A percentile compares a stretch with the other conserved stretches of the same genome.
These are phyloP conservation scores for Morinoia aosen DNA, from an alignment of 2,888 invertebrate species.

Conservation along the genomic window DNA sequence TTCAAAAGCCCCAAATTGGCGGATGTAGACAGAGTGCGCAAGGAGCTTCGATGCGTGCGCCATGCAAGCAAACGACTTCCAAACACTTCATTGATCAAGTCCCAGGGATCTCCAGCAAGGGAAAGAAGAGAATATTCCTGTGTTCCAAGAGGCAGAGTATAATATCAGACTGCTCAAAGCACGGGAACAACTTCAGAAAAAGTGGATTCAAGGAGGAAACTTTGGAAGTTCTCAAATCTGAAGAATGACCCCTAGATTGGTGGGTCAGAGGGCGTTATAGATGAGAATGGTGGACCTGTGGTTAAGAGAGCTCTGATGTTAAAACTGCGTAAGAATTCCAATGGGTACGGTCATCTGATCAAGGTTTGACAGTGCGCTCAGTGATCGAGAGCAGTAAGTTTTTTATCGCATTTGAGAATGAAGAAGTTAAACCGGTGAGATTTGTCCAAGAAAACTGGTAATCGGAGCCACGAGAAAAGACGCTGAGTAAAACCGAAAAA, in stretches of 20 bases:
- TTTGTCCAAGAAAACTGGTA: constrained; percentile 47
- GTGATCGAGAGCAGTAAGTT: neutral
- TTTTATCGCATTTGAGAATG: constrained; percentile 46
- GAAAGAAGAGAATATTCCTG: constrained; percentile 37
- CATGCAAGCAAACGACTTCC: constrained; percentile 48
- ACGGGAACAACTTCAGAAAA: constrained; percentile 39
- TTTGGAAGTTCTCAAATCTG: constrained; percentile 45
- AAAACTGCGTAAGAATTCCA: neutral
- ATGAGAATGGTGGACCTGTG: neutral
- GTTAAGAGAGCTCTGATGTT: neutral
- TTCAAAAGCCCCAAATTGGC: neutral
- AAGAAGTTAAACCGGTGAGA: constrained; percentile 44
- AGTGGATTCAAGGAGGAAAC: constrained; percentile 51
- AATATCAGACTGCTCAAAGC: constrained; percentile 27
- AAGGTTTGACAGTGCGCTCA: neutral
- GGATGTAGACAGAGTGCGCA: constrained; percentile 23
- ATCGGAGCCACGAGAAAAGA: constrained; percentile 28
- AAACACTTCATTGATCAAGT: constrained; percentile 50
- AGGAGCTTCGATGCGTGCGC: neutral
- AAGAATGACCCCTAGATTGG: constrained; percentile 51
- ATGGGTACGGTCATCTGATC: neutral
- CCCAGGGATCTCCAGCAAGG: neutral
- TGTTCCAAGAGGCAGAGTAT: neutral
- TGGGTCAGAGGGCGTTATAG: neutral
- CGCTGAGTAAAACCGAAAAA: neutral